Evolutionary conservation across 2,888 invertebrate species (phyloP), one percentile per base, ranked within the genome.

Genomic region (Anorthoa munda): DNA sequence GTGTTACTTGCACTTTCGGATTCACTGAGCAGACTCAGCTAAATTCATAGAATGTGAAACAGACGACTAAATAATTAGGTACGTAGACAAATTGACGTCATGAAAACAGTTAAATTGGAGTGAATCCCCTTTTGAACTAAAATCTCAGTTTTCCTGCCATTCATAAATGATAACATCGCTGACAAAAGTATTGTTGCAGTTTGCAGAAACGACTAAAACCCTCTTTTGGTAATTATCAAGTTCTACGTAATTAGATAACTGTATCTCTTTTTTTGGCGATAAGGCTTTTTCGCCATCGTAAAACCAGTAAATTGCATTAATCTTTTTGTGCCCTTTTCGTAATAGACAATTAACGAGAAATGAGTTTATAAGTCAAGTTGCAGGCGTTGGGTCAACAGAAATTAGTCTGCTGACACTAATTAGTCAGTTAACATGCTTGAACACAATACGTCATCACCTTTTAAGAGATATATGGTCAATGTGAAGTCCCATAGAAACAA

Each of bases 361-460:
- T 75, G 2, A 69, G 23, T 51, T 21, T 17, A 15, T 39, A 39
- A 45, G 51, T 15, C 53, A 48, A 58, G 23, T 48, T 4, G 53
- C 63, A 53, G 75, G 63, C 69, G 53, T 26, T 23, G 48, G 31
- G 66, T 58, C 79, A 75, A 75, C 48, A 61, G 12, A 7, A 17
- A 39, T 39, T 39, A 56, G 56, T 72, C 45, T 17, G 13, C 45
- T 66, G 61, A 7, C 73, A 63, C 58, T 56, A 75, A 79, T 64
- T 56, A 79, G 39, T 68, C 68, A n/a, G 39, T 79, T 75, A 79
- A 75, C 75, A 75, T 75, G 18, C 13, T 69, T 68, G 17, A 56
- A 53, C 1, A 51, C 39, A n/a, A 65, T n/a, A 68, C 58, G 75
- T 79, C 78, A 74, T 61, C 1, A 63, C 21, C 17, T 7, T 48